phyloP scores from a whole-genome alignment of 1,140 invertebrate genomes.

The Cydia pomonella region DNA sequence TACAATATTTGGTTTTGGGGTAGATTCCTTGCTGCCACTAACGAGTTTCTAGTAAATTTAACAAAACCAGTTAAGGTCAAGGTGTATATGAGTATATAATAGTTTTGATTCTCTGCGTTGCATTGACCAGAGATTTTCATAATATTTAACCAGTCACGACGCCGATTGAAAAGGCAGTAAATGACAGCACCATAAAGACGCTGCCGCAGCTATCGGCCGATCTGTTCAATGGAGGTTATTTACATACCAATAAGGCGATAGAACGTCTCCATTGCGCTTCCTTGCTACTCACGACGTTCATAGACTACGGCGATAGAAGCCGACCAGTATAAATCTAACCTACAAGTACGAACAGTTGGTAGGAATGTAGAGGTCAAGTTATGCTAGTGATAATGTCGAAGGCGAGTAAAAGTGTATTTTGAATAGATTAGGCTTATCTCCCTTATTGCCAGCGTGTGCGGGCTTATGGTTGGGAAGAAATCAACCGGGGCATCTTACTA shows the following conservation, averaged over 20 bases:
- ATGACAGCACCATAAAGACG: slow-evolving; percentile 67
- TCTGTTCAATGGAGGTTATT: slow-evolving; percentile 74
- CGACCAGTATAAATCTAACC: not conserved
- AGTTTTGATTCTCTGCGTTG: not conserved
- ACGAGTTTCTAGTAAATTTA: too few species aligned
- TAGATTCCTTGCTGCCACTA: too few species aligned
- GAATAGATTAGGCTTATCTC: slow-evolving; percentile 56
- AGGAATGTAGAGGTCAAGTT: not conserved
- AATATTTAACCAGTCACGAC: slow-evolving; percentile 4
- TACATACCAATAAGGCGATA: slow-evolving; percentile 78
- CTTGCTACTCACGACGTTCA: slow-evolving; percentile 12
- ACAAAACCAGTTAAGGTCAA: too few species aligned
- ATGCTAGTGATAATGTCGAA: not conserved
- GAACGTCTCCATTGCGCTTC: slow-evolving; percentile 49
- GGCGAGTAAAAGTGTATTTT: not conserved
- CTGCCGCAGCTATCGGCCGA: slow-evolving; percentile 68
- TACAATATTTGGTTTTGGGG: too few species aligned
- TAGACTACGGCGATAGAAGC: not conserved
- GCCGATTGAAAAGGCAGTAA: slow-evolving; percentile 35
- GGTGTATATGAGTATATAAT: too few species aligned
- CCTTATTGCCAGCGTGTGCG: slow-evolving; percentile 71
- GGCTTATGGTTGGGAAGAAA: slow-evolving; percentile 71
- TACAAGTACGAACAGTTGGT: not conserved
- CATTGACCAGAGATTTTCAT: not conserved
- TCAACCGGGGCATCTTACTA: slow-evolving; percentile 60